Conservation (phyloP, 92 coral and sea anemone species). For the Porites cylindrica region DNA sequence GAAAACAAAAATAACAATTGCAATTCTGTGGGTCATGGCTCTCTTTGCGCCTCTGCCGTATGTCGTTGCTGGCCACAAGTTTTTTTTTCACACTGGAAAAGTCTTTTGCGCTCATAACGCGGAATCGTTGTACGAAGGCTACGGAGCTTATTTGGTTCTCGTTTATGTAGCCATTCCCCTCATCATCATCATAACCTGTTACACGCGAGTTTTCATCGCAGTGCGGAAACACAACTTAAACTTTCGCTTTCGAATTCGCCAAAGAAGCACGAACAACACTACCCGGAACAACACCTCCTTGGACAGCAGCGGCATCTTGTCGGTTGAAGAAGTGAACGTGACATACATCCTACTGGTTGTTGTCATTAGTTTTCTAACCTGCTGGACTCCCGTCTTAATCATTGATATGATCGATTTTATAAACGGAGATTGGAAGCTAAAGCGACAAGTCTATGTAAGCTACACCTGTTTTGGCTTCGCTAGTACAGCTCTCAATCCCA, state of each 20-base stretch:
- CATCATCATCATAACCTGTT: conserved; percentile 63
- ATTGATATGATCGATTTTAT: conserved; percentile 79
- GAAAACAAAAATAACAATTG: conserved; percentile 74
- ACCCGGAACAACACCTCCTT: not conserved
- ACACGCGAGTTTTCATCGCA: conserved; percentile 63
- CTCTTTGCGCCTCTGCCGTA: conserved; percentile 83
- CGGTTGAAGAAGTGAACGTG: conserved; percentile 73
- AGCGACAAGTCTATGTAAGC: conserved; percentile 70
- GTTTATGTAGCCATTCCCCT: conserved; percentile 74
- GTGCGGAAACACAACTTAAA: conserved; percentile 75
- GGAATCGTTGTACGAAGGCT: conserved; percentile 66
- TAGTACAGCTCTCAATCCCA: conserved; percentile 76
- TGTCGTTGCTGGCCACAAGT: conserved; percentile 66
- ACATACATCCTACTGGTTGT: conserved; percentile 75
- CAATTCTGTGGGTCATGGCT: conserved; percentile 72
- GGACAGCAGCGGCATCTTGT: conserved; percentile 1
- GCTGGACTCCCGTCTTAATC: conserved; percentile 77
- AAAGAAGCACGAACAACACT: not conserved
- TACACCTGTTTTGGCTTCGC: conserved; percentile 77
- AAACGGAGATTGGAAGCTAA: conserved; percentile 76
- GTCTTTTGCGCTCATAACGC: conserved; percentile 76
- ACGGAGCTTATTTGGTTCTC: conserved; percentile 80
- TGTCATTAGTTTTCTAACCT: conserved; percentile 67
- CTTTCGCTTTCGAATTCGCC: conserved; percentile 14
- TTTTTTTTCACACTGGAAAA: conserved; percentile 82